Conservation (phyloP, 2,113 vertebrate genomes). For the Amia ocellicauda region DNA sequence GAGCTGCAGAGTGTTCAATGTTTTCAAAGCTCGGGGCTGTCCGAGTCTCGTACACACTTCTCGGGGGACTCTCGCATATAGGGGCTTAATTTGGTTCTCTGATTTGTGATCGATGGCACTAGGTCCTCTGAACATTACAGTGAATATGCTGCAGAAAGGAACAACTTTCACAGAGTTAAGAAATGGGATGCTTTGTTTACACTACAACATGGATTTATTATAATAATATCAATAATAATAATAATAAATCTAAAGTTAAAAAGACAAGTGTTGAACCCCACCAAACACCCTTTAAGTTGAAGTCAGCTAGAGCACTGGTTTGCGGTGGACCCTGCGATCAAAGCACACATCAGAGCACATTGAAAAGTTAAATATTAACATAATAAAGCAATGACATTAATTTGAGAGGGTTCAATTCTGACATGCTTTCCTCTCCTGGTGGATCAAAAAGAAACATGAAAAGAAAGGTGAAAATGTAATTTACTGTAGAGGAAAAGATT, state of each 20-base stretch:
- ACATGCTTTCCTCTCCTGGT: not conserved
- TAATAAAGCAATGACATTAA: slow-evolving; percentile 7
- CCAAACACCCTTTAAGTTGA: not conserved
- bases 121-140: slow-evolving; percentile 4
- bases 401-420: not conserved
- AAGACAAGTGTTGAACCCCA: slow-evolving; percentile 3
- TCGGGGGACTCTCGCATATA: not conserved
- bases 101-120: slow-evolving; percentile 15
- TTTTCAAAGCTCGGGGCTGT: slow-evolving; percentile 6
- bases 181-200: not conserved
- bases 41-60: slow-evolving; percentile 6
- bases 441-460: slow-evolving; percentile 2
- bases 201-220: slow-evolving; percentile 3
- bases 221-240: not conserved
- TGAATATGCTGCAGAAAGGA: slow-evolving; percentile 6
- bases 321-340: not conserved
- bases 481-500: not conserved
- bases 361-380: slow-evolving; percentile 15
- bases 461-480: slow-evolving; percentile 14
- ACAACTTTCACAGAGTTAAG: slow-evolving; percentile 1
- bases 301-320: not conserved
- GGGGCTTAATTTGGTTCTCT: slow-evolving; percentile 18
- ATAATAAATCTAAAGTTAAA: not conserved
- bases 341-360: not conserved
- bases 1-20: not conserved